Evolutionary conservation across 2,113 vertebrate genomes (phyloP).

Genomic region (Chauna torquata): DNA sequence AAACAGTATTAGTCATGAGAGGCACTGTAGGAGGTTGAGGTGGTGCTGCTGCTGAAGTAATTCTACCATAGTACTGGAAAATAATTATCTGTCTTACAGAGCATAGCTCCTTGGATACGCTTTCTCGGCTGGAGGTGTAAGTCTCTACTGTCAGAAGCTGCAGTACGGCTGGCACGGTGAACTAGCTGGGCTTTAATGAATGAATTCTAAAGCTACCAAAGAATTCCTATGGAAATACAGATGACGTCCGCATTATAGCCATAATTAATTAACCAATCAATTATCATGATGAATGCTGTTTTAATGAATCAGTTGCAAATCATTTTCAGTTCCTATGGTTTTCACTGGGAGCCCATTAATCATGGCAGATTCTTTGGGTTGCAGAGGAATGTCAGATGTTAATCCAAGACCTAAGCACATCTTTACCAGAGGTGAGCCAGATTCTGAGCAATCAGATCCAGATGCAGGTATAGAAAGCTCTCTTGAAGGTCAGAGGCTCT

Average conservation of each 20-base stretch:
- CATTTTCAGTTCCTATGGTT: constrained; percentile 74
- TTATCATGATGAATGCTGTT: constrained; percentile 78
- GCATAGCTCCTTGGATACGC: rapidly evolving
- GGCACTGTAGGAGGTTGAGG: not conserved
- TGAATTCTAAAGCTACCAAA: constrained; percentile 50
- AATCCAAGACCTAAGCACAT: constrained; percentile 6
- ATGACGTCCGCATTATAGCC: constrained; percentile 47
- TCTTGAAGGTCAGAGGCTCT: not conserved
- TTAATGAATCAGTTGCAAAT: constrained; percentile 78
- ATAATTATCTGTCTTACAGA: not conserved
- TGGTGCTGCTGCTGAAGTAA: not conserved
- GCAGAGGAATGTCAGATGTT: constrained; percentile 56
- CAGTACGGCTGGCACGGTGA: not conserved
- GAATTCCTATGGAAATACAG: constrained; percentile 70
- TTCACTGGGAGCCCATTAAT: constrained; percentile 74
- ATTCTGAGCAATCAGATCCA: not conserved
- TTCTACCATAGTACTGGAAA: not conserved
- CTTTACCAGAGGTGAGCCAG: constrained; percentile 18
- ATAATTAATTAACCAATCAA: constrained; percentile 81
- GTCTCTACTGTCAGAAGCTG: not conserved
- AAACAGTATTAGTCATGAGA: not conserved
- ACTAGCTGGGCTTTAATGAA: constrained; percentile 51
- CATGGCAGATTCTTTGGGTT: constrained; percentile 48
- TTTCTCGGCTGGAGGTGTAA: not conserved
- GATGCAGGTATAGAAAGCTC: constrained; percentile 18